Evolutionary conservation across 2,888 invertebrate species (phyloP).

Genomic region (Brenthis hecate): DNA sequence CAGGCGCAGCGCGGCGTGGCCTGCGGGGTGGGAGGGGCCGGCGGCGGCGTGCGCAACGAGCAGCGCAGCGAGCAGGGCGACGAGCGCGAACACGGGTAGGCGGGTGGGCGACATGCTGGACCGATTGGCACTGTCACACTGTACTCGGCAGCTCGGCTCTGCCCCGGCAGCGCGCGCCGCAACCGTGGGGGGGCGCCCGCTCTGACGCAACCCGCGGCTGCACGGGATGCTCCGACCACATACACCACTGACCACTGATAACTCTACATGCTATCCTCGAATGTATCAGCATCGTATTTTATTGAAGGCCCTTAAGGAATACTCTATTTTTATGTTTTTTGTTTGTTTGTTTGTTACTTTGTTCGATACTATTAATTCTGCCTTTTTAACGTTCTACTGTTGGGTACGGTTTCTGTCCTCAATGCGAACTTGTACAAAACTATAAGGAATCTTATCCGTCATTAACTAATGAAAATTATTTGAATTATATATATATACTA

Average conservation of each 20-base stretch:
- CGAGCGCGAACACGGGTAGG: slow-evolving; percentile 23
- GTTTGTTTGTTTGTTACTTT: too few species aligned
- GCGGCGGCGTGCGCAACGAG: slow-evolving; percentile 45
- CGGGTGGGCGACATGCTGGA: slow-evolving; percentile 38
- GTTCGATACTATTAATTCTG: too few species aligned
- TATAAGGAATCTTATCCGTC: too few species aligned
- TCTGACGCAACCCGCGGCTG: slow-evolving; percentile 27
- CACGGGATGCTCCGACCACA: slow-evolving; percentile 3
- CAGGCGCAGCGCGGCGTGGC: slow-evolving; percentile 44
- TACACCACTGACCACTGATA: background rate
- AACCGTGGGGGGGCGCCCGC: background rate
- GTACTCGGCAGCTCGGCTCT: background rate
- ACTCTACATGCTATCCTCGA: background rate
- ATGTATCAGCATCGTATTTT: background rate
- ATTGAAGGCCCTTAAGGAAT: too few species aligned
- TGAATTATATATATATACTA: too few species aligned
- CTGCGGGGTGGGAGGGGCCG: slow-evolving; percentile 31
- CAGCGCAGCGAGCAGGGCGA: slow-evolving; percentile 40
- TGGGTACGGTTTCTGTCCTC: too few species aligned
- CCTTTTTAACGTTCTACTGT: too few species aligned
- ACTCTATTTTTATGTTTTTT: too few species aligned
- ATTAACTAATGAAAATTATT: too few species aligned
- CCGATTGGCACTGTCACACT: slow-evolving; percentile 33
- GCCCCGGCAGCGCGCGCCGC: slow-evolving; percentile 2
- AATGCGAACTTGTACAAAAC: too few species aligned